Conservation (phyloP, 2,113 vertebrate genomes). For the Phylloscopus trochilus region DNA sequence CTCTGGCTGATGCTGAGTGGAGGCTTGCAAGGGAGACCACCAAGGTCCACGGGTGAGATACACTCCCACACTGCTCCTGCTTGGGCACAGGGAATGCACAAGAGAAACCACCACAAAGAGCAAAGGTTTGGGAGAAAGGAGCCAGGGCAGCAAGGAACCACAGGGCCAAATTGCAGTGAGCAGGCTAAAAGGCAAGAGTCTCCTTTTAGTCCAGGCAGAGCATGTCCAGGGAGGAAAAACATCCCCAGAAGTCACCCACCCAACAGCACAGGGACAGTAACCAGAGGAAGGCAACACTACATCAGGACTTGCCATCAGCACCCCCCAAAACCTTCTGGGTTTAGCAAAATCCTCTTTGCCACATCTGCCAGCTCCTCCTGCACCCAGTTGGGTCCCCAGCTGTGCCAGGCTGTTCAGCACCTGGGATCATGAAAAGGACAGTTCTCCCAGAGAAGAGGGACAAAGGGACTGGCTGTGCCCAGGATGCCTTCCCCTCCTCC, state of each 20-base stretch:
- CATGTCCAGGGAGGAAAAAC: neutral
- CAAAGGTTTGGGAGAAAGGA: neutral
- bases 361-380: accelerated
- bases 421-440: neutral
- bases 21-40: neutral
- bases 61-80: neutral
- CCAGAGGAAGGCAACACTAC: neutral
- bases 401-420: neutral
- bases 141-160: neutral
- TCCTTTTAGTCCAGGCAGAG: neutral
- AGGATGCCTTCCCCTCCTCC: neutral
- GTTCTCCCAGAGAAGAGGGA: neutral
- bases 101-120: neutral
- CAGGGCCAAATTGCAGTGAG: accelerated
- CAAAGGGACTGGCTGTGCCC: accelerated
- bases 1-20: neutral
- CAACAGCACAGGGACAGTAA: accelerated
- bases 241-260: neutral
- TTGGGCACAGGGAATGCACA: neutral
- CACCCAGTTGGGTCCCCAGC: neutral
- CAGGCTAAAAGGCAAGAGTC: neutral
- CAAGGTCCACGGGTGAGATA: neutral
- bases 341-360: neutral
- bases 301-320: neutral
- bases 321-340: neutral